A percentile compares a stretch with the other conserved stretches of the same genome.
These are phyloP conservation scores for Harpalus rufipes DNA, from an alignment of 2,888 invertebrate genomes.

Conservation along the genomic window DNA sequence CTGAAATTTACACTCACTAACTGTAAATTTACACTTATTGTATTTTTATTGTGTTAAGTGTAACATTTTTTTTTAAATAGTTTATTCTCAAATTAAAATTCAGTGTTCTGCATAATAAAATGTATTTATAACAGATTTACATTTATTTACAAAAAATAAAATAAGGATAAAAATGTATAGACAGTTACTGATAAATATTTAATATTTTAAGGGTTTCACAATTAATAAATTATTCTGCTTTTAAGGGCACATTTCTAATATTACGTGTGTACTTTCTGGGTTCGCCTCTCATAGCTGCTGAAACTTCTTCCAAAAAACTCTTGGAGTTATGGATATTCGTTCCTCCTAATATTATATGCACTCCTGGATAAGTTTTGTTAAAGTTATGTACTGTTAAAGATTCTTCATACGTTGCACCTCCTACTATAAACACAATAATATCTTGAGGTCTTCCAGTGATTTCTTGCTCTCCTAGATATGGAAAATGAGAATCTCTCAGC, in stretches of 20 bases:
- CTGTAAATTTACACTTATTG: too few relatives aligned
- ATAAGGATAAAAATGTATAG: conserved; percentile 57
- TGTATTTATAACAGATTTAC: conserved; percentile 63
- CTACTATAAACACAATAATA: conserved; percentile 97
- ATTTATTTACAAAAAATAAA: conserved; percentile 60
- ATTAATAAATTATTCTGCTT: conserved; percentile 64
- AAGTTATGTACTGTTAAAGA: conserved; percentile 90
- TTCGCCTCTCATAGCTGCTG: conserved; percentile 83
- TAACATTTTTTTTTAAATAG: too few relatives aligned
- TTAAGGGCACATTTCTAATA: conserved; percentile 72
- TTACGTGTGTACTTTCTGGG: conserved; percentile 77
- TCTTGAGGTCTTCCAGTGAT: conserved; percentile 88
- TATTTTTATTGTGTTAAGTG: too few relatives aligned
- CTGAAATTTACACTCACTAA: too few relatives aligned
- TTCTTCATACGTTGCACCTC: conserved; percentile 98
- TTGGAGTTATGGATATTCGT: conserved; percentile 93
- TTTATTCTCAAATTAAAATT: too few relatives aligned
- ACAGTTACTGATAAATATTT: conserved; percentile 12
- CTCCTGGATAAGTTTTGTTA: conserved; percentile 86
- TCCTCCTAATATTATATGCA: conserved; percentile 92
- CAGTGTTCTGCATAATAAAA: not conserved
- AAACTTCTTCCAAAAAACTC: conserved; percentile 88
- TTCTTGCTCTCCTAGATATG: conserved; percentile 86
- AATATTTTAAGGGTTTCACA: not conserved
- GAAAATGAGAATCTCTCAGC: conserved; percentile 91